phyloP scores from a whole-genome alignment of 2,797 vertebrate species.

The Gobionotothen gibberifrons region DNA sequence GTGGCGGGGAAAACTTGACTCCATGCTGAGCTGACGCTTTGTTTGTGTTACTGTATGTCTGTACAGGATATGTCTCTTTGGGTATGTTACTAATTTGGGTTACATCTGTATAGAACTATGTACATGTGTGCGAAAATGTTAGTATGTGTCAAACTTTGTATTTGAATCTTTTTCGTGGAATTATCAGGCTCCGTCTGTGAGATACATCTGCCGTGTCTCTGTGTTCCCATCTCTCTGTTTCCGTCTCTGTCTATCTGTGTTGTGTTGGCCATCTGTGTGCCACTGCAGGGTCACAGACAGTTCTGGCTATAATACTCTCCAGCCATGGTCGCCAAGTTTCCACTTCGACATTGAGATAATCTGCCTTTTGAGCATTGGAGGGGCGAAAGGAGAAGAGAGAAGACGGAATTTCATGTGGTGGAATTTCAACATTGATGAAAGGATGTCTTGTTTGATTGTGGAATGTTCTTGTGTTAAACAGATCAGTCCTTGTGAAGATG shows the following conservation, averaged over 20 bases:
- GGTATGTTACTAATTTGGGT: conserved; percentile 40
- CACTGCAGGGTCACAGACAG: conserved; percentile 62
- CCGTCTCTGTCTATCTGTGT: conserved; percentile 24
- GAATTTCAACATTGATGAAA: conserved; percentile 60
- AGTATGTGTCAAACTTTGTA: conserved; percentile 19
- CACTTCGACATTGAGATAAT: conserved; percentile 57
- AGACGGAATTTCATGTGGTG: conserved; percentile 31
- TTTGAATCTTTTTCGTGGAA: conserved; percentile 25
- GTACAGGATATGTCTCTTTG: conserved; percentile 34
- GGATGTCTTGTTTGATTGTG: conserved; percentile 49
- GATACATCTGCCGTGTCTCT: conserved; percentile 49
- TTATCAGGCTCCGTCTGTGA: conserved; percentile 35
- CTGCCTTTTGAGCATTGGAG: conserved; percentile 53
- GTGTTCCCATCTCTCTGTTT: conserved; percentile 11
- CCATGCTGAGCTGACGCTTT: conserved; percentile 17
- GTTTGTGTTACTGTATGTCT: conserved; percentile 25
- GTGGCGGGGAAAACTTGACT: conserved; percentile 25
- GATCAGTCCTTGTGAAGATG: conserved; percentile 10
- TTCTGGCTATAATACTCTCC: conserved; percentile 54
- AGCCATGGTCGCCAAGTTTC: conserved; percentile 60
- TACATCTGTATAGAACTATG: conserved; percentile 42
- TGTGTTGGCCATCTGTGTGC: conserved; percentile 66
- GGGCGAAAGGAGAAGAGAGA: conserved; percentile 25
- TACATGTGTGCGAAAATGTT: conserved; percentile 36
- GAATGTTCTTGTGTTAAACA: conserved; percentile 16